Evolutionary conservation across 2,113 vertebrate genomes (phyloP).

Genomic region (Corydoras sp.): DNA sequence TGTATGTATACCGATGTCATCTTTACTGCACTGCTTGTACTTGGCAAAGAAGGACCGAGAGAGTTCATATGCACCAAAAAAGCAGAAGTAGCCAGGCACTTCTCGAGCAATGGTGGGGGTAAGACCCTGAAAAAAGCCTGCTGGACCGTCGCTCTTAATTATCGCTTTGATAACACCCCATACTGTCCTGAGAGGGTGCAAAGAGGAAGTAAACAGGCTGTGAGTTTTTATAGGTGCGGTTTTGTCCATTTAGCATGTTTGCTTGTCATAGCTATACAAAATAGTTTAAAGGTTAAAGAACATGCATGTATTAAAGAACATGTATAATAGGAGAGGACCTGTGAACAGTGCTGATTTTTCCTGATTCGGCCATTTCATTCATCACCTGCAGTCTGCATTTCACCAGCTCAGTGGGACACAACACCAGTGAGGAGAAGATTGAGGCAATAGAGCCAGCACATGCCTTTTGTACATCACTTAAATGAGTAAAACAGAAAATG

Average conservation of each 20-base stretch:
- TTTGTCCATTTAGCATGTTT: no score
- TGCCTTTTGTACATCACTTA: constrained; percentile 83
- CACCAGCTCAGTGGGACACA: constrained; percentile 92
- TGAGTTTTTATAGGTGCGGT: no score
- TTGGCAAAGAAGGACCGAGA: constrained; percentile 76
- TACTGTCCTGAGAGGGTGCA: constrained; percentile 70
- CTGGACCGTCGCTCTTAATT: constrained; percentile 76
- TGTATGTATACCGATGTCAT: constrained; percentile 76
- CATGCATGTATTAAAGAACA: no score
- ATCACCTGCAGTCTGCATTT: constrained; percentile 95
- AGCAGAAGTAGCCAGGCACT: constrained; percentile 93
- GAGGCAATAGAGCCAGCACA: constrained; percentile 86
- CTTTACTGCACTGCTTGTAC: constrained; percentile 77
- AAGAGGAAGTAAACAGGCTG: no score
- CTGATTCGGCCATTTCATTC: constrained; percentile 84
- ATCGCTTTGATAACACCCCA: constrained; percentile 88
- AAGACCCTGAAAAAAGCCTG: constrained; percentile 87
- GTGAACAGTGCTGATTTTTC: constrained; percentile 76
- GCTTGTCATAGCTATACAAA: no score
- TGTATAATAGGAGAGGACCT: constrained; percentile 66
- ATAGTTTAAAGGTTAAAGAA: no score
- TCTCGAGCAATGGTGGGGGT: constrained; percentile 89
- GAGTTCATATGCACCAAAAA: constrained; percentile 93
- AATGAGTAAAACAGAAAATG: no score
- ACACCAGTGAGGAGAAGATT: constrained; percentile 84